Evolutionary conservation across 2,888 invertebrate genomes (phyloP), one percentile per base, ranked within the genome.

Genomic region (Cheilosia grossa): DNA sequence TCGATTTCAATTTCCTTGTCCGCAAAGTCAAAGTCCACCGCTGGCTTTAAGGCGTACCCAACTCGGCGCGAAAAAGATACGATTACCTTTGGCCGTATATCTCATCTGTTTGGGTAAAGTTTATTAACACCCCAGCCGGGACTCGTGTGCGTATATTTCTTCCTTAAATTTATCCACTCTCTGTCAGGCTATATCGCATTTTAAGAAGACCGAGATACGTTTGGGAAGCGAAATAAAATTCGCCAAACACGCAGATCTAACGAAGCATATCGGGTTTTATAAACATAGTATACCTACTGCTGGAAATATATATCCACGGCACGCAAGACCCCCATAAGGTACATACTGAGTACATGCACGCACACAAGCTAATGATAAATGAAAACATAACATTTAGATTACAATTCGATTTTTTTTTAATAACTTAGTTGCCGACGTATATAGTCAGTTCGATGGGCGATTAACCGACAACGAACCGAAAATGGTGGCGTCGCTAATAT

Each of bases 221-320:
- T 70, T 73, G 80, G 74, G 74, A 67, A 74, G 67, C 56, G 61
- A 73, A 54, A 66, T 59, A 58, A 59, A 64, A 27, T 54, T 59
- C 33, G 19, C 27, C 80, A 53, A 74, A 42, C 80, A 74, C 80
- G 80, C 67, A 74, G 49, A 74, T 74, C 80, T 80, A 80, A 80
- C 80, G 74, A 80, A 67, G 66, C 67, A 74, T 74, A 80, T 80
- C 74, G 47, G 58, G 69, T 56, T 69, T 37, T 33, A 69, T 42
- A 51, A 42, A 59, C 10, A 37, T 13, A 1, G 19, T 15, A 37
- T 66, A 80, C 67, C 74, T 80, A 67, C 54, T 80, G 70, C 53
- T 42, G 44, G 53, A 47, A 47, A 51, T 44, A 66, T 49, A 13
- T 37, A 37, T 17, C 21, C 79, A 66, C 53, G 67, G 49, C 53